These are phyloP conservation scores for Chymomyza amoena DNA, from an alignment of 2,888 invertebrate species.

Conservation along the genomic window DNA sequence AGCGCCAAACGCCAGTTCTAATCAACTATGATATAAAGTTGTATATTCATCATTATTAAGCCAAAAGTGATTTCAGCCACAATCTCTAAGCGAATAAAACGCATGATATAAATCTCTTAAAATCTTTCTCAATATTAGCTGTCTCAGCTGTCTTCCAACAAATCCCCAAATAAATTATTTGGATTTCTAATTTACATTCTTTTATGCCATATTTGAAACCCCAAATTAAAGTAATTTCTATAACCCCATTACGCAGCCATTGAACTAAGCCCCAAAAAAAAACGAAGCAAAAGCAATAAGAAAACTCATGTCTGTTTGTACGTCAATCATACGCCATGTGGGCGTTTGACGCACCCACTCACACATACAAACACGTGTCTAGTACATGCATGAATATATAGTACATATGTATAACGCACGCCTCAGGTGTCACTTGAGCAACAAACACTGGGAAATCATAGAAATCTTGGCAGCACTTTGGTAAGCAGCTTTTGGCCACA, in stretches of 20 bases:
- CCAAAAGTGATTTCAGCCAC: neutral
- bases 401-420: neutral
- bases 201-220: conserved; percentile 10
- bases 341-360: conserved; percentile 41
- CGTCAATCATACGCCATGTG: conserved; percentile 61
- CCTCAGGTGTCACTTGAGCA: conserved; percentile 34
- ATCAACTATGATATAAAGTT: too few relatives aligned
- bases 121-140: conserved; percentile 13
- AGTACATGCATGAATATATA: neutral
- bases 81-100: neutral
- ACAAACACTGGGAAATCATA: conserved; percentile 25
- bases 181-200: conserved; percentile 12
- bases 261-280: neutral
- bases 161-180: conserved; percentile 1
- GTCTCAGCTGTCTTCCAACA: neutral
- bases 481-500: conserved; percentile 54
- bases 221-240: conserved; percentile 36
- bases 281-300: neutral
- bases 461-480: conserved; percentile 45
- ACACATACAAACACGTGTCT: conserved; percentile 8
- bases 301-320: conserved; percentile 18
- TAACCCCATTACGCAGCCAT: conserved; percentile 36
- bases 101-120: neutral
- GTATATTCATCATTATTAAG: neutral
- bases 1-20: too few relatives aligned